Conservation (phyloP, 1,140 invertebrate species). For the Sycophaga agraensis region DNA sequence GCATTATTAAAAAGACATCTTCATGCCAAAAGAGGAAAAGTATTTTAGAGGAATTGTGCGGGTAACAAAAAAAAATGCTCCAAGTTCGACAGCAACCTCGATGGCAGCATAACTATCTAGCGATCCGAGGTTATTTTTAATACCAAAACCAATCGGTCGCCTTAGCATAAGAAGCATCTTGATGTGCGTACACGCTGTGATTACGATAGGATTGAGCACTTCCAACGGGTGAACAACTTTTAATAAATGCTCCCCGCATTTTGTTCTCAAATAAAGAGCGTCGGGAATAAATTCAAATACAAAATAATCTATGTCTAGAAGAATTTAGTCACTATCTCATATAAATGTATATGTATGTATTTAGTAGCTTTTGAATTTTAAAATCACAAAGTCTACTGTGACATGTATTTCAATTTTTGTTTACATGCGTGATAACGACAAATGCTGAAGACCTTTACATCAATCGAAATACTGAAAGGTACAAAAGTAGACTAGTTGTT, state of each 20-base stretch:
- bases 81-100: slow-evolving; percentile 15
- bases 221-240: slow-evolving; percentile 18
- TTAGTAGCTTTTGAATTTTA: slow-evolving; percentile 23
- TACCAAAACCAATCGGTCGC: slow-evolving; percentile 59
- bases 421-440: neutral
- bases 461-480: slow-evolving; percentile 22
- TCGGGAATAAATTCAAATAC: slow-evolving; percentile 8
- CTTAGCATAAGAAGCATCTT: slow-evolving; percentile 41
- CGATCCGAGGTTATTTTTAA: slow-evolving; percentile 60
- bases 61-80: slow-evolving; percentile 23
- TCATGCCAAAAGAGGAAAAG: slow-evolving; percentile 14
- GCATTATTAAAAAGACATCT: slow-evolving; percentile 26
- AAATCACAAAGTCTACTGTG: slow-evolving; percentile 21
- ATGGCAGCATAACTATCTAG: slow-evolving; percentile 21
- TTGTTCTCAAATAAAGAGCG: neutral
- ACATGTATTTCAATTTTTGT: slow-evolving; percentile 7
- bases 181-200: slow-evolving; percentile 24
- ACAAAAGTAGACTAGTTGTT: slow-evolving; percentile 24
- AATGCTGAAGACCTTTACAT: slow-evolving; percentile 10
- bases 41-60: slow-evolving; percentile 30
- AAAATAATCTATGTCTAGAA: slow-evolving; percentile 23
- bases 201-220: slow-evolving; percentile 28
- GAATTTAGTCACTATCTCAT: slow-evolving; percentile 28
- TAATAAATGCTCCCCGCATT: slow-evolving; percentile 16
- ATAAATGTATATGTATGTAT: slow-evolving; percentile 30